Conservation (phyloP, 2,888 invertebrate genomes). For the Lucinisca nassula region DNA sequence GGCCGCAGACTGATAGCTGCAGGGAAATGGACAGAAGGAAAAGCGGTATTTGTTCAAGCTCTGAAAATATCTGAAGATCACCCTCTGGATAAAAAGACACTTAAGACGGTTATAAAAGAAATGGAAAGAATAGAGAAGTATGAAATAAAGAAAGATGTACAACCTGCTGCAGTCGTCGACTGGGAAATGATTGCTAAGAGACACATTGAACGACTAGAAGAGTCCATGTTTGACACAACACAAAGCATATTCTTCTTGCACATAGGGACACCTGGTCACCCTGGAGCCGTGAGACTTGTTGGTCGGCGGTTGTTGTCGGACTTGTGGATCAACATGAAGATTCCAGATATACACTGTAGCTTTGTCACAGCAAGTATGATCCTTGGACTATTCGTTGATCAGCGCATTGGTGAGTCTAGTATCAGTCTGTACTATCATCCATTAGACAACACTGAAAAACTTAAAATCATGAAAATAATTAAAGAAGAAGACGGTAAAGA, state of each 20-base stretch:
- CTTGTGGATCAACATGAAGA: constrained; percentile 71
- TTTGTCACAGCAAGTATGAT: constrained; percentile 75
- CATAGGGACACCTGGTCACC: constrained; percentile 51
- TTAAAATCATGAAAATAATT: constrained; percentile 64
- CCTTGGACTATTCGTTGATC: constrained; percentile 70
- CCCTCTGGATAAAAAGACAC: constrained; percentile 60
- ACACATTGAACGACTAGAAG: constrained; percentile 55
- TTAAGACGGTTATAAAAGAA: constrained; percentile 61
- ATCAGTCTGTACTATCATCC: constrained; percentile 67
- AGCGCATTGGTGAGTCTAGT: constrained; percentile 68
- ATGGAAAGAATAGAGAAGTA: constrained; percentile 51
- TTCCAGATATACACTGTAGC: constrained; percentile 76
- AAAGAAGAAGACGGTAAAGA: constrained; percentile 29
- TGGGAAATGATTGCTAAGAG: constrained; percentile 59
- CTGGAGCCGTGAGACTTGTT: constrained; percentile 50
- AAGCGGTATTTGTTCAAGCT: constrained; percentile 45
- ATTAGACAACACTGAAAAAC: constrained; percentile 68
- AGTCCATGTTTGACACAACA: constrained; percentile 60
- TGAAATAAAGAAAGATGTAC: constrained; percentile 38
- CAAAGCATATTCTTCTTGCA: constrained; percentile 73
- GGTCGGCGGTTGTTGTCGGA: constrained; percentile 76
- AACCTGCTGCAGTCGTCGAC: constrained; percentile 25
- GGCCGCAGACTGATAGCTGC: constrained; percentile 58
- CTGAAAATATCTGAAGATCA: constrained; percentile 26
- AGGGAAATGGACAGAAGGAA: constrained; percentile 56